A percentile compares a stretch with the other conserved stretches of the same genome.
These are phyloP conservation scores for Cnemophilus loriae DNA, from an alignment of 2,113 vertebrate genomes.

Conservation along the genomic window DNA sequence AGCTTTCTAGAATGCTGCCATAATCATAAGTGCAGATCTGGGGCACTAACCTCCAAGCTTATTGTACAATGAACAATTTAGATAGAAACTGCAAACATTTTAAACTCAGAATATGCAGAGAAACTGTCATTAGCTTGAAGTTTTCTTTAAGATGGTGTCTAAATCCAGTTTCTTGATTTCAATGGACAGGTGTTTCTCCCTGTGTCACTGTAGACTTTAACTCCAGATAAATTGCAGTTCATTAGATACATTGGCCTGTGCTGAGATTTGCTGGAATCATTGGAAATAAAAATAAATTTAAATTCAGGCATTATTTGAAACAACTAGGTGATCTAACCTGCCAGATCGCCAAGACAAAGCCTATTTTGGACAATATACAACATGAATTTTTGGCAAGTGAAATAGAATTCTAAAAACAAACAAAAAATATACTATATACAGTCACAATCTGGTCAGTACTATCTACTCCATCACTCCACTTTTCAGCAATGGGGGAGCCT, in stretches of 20 bases:
- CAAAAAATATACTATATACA: not conserved
- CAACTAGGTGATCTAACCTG: not conserved
- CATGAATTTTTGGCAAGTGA: not conserved
- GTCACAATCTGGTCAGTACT: not conserved
- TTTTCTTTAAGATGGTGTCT: not conserved
- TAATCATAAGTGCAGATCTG: not conserved
- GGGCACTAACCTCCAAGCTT: not conserved
- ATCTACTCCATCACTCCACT: not conserved
- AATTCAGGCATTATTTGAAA: not conserved
- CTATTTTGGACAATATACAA: not conserved
- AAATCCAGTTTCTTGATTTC: not conserved
- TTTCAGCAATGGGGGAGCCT: fast-evolving
- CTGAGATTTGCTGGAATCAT: not conserved
- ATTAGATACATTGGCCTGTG: not conserved
- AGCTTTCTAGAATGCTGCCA: not conserved
- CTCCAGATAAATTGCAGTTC: not conserved
- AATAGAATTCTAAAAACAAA: not conserved
- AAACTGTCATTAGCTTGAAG: not conserved
- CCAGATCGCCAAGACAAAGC: not conserved
- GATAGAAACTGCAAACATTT: not conserved
- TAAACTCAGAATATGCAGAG: not conserved
- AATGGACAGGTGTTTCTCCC: not conserved
- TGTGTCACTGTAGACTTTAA: not conserved
- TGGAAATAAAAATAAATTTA: not conserved
- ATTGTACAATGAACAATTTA: not conserved